These are phyloP conservation scores for Eubasilissa regina DNA, from an alignment of 1,140 invertebrate genomes.

Conservation along the genomic window DNA sequence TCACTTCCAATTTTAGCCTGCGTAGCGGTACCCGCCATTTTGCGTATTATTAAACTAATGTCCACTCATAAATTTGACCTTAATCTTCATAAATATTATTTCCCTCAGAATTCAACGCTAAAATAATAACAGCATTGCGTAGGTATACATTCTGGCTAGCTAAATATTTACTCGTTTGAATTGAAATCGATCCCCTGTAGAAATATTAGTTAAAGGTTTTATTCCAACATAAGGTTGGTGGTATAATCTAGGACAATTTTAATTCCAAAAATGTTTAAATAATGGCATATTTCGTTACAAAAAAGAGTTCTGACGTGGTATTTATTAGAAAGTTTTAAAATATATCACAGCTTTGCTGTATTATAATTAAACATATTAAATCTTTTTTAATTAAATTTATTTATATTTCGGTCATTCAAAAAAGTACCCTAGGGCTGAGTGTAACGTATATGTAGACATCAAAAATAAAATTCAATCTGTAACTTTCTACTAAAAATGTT, in stretches of 20 bases:
- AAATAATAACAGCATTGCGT: slow-evolving; percentile 20
- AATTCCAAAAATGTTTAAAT: no score
- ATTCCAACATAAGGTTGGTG: background rate
- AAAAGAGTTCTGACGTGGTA: no score
- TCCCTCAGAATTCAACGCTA: slow-evolving; percentile 8
- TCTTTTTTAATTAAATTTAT: no score
- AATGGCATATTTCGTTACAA: no score
- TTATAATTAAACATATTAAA: no score
- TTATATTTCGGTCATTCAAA: no score
- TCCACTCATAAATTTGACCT: slow-evolving; percentile 29
- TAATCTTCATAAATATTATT: slow-evolving; percentile 37
- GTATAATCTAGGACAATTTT: background rate
- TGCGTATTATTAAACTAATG: slow-evolving; percentile 43
- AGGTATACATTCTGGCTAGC: background rate
- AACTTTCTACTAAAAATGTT: no score
- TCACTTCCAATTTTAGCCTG: slow-evolving; percentile 19
- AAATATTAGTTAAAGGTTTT: background rate
- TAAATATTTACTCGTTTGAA: background rate
- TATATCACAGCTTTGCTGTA: no score
- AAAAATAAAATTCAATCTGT: no score
- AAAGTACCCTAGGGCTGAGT: no score
- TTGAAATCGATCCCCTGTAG: background rate
- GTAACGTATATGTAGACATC: no score
- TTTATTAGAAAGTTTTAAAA: no score
- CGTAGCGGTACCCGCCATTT: slow-evolving; percentile 3